Conservation (phyloP, 2,113 vertebrate genomes). For the Proterorhinus semilunaris region DNA sequence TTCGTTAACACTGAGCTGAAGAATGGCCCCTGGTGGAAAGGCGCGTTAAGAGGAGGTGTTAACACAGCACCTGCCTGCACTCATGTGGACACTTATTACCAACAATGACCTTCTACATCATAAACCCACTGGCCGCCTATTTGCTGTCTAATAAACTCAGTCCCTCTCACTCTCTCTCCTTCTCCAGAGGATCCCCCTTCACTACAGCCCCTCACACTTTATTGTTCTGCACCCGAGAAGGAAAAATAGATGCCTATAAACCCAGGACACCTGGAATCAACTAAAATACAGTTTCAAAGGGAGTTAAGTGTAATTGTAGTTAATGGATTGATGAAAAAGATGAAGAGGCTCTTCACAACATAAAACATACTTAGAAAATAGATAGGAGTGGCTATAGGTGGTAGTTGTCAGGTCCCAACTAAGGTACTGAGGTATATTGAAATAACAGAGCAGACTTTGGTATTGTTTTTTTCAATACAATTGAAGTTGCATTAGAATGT, state of each 20-base stretch:
- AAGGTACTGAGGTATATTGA: too few relatives aligned
- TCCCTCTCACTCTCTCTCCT: constrained; percentile 45
- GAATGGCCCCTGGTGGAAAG: constrained; percentile 74
- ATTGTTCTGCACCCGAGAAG: constrained; percentile 69
- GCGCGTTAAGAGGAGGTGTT: constrained; percentile 80
- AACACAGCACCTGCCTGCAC: constrained; percentile 83
- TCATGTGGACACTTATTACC: constrained; percentile 83
- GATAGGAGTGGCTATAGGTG: constrained; percentile 9
- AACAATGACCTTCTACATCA: constrained; percentile 84
- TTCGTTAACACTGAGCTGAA: constrained; percentile 78
- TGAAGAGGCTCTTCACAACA: constrained; percentile 58
- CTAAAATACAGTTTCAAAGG: constrained; percentile 67
- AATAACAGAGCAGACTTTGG: too few relatives aligned
- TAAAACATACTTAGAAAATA: constrained; percentile 31
- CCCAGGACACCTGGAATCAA: constrained; percentile 77
- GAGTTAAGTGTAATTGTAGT: constrained; percentile 66
- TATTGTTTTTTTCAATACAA: too few relatives aligned
- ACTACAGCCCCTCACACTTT: constrained; percentile 70
- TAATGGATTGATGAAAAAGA: constrained; percentile 66
- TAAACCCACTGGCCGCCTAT: constrained; percentile 79
- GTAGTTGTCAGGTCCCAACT: background rate
- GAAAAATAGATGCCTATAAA: constrained; percentile 73
- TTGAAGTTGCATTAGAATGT: too few relatives aligned
- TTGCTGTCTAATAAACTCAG: constrained; percentile 81
- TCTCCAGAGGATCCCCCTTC: constrained; percentile 50